These are phyloP conservation scores for Phrynosoma blainvillii DNA, from an alignment of 2,113 vertebrate species.

Conservation along the genomic window DNA sequence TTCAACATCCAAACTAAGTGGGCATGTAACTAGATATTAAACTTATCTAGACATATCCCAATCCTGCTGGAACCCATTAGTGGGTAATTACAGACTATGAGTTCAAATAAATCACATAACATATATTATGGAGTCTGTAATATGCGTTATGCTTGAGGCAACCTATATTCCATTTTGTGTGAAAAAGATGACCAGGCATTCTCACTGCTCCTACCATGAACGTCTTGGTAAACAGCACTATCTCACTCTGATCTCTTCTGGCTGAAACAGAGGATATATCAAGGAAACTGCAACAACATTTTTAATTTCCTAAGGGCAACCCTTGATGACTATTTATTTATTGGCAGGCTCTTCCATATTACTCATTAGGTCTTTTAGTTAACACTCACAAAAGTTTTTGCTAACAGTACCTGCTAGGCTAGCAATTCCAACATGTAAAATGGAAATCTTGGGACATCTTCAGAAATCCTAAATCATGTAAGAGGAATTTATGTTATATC, in stretches of 20 bases:
- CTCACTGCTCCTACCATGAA: not conserved
- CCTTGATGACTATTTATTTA: not conserved
- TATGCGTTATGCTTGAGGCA: not conserved
- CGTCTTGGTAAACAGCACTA: not conserved
- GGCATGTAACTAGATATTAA: not conserved
- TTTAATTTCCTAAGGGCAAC: not conserved
- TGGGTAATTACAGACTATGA: slow-evolving; percentile 60
- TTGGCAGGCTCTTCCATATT: not conserved
- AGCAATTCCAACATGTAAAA: not conserved
- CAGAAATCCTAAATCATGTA: too few relatives aligned
- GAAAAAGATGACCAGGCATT: slow-evolving; percentile 10
- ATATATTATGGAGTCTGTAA: slow-evolving; percentile 1
- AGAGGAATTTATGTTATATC: not conserved
- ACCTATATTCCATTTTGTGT: slow-evolving; percentile 2
- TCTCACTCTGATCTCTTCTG: not conserved
- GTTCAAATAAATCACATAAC: slow-evolving; percentile 59
- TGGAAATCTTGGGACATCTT: not conserved
- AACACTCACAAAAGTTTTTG: not conserved
- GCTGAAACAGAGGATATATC: not conserved
- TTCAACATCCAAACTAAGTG: not conserved
- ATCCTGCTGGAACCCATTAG: slow-evolving; percentile 29
- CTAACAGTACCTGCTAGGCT: not conserved
- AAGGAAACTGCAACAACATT: not conserved
- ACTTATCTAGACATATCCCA: not conserved
- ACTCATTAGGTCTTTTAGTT: not conserved